Base-by-base conservation (phyloP, 1,140 invertebrate genomes). In the Ceratitis capitata region DNA sequence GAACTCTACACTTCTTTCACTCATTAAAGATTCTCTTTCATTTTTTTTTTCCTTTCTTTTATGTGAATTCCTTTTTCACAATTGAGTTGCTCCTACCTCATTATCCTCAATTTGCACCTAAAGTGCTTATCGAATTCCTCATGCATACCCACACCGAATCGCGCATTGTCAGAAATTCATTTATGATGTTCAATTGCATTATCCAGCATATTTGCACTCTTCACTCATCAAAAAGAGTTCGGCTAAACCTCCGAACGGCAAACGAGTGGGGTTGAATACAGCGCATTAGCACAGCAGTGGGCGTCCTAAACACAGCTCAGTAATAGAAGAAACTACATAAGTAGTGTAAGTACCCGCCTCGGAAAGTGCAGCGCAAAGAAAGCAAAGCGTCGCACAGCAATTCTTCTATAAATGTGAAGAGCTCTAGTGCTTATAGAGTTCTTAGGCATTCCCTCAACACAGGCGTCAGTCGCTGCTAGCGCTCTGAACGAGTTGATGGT, bases 271-370 rank as follows among this genome's bases (percentile, higher is more conserved):
- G 19, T n/a, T 45, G 23, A 78, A 26, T 45, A 26, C 39, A 78
- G 39, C n/a, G n/a, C 69, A 78, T 78, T 78, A 78, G 39, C 39
- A 2, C 39, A 23, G 69, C 35, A 3, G 69, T 39, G 69, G 69
- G 69, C 69, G 69, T 78, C 39, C 14, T 78, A 78, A 78, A 45
- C 39, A 78, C 69, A 78, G 39, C 69, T 78, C 69, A 78, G 39
- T 19, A 78, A 78, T 78, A 45, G 9, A 6, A 78, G 14, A 45
- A 39, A 19, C 39, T 23, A 14, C 35, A 45, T n/a, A n/a, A n/a
- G 16, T 23, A 47, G 39, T 78, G 39, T 26, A 78, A 78, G 42
- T 45, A 42, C 39, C 1, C 10, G 32, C 23, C 9, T 3, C 29
- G 4, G n/a, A 6, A 56, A 45, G 23, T 12, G 35, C 5, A n/a